Evolutionary conservation across 2,113 vertebrate species (phyloP).

Genomic region (Oxyruncus cristatus): DNA sequence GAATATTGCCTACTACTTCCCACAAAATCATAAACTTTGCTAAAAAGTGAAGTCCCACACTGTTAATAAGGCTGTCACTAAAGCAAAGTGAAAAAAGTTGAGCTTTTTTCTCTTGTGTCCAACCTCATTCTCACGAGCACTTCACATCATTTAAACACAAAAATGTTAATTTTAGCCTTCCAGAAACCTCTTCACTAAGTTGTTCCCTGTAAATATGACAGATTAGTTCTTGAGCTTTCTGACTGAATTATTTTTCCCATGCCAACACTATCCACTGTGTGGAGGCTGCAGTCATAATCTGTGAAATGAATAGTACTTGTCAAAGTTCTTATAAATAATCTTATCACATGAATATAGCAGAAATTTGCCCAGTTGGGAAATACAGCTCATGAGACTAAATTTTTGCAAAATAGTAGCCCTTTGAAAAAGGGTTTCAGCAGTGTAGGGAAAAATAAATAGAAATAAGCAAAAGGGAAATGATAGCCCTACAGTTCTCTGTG

Average conservation of each 20-base stretch:
- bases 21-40: not conserved
- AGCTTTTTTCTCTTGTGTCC: not conserved
- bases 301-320: constrained; percentile 9
- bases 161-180: not conserved
- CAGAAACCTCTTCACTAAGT: not conserved
- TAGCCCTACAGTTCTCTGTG: not conserved
- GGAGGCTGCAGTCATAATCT: not conserved
- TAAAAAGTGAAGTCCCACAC: not conserved
- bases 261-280: not conserved
- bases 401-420: not conserved
- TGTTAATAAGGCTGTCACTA: not conserved
- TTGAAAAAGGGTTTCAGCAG: not conserved
- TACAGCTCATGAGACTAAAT: not conserved
- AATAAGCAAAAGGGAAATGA: not conserved
- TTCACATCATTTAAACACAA: not conserved
- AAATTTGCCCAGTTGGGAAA: constrained; percentile 12
- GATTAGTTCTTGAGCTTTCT: not conserved
- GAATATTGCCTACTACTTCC: not conserved
- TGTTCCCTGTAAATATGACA: not conserved
- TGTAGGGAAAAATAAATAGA: not conserved
- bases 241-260: not conserved
- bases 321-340: constrained; percentile 16
- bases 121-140: not conserved
- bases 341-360: not conserved
- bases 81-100: not conserved